Evolutionary conservation across 2,113 vertebrate genomes (phyloP).

Genomic region (Smithornis capensis): DNA sequence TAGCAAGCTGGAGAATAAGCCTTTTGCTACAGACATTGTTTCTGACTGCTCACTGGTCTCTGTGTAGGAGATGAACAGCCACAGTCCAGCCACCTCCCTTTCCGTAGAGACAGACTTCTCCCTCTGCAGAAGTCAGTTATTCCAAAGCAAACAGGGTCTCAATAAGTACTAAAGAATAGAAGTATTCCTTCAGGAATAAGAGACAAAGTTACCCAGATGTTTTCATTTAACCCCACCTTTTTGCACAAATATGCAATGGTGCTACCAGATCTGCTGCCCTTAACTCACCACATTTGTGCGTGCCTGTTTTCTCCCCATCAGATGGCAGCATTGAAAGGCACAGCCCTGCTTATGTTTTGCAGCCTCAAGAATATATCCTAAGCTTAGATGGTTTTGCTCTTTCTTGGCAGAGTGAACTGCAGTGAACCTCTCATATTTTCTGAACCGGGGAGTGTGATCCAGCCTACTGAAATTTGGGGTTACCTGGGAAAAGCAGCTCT

Average conservation of each 20-base stretch:
- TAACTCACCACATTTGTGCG: background rate
- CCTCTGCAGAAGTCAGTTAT: background rate
- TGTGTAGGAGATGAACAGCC: background rate
- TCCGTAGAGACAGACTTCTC: background rate
- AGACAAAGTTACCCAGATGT: background rate
- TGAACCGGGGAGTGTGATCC: background rate
- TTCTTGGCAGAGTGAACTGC: background rate
- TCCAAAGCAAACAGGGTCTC: background rate
- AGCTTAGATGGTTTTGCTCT: background rate
- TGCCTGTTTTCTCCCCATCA: constrained; percentile 21
- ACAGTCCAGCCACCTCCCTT: background rate
- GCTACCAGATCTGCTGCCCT: background rate
- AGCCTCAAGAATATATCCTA: background rate
- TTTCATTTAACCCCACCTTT: background rate
- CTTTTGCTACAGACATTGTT: background rate
- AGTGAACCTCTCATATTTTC: background rate
- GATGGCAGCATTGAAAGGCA: constrained; percentile 45
- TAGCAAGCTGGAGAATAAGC: background rate
- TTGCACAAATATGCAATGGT: background rate
- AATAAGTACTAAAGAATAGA: background rate
- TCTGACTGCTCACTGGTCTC: background rate
- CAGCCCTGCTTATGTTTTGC: background rate
- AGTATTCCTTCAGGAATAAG: background rate
- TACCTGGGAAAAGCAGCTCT: constrained; percentile 85
- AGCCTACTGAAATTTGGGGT: background rate